Conservation (phyloP, 2,797 vertebrate genomes). For the Cacajao melanocephalus region DNA sequence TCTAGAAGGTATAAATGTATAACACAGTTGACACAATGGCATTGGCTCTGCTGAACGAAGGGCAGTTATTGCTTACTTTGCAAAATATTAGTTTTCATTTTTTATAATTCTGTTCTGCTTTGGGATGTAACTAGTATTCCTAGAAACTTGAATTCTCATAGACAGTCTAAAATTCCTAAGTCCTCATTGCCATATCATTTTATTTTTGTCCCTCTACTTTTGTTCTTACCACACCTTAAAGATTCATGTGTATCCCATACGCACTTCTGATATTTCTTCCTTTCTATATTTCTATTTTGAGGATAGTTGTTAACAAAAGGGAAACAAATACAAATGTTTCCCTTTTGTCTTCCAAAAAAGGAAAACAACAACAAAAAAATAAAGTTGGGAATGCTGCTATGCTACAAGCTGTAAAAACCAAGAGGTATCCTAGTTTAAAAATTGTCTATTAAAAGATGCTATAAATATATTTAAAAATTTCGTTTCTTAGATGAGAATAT, state of each 20-base stretch:
- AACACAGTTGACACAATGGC: neutral
- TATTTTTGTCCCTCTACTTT: neutral
- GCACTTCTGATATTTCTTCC: neutral
- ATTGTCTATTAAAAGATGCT: neutral
- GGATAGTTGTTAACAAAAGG: neutral
- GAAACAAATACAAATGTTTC: neutral
- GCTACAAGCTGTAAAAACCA: neutral
- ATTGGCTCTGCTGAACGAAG: neutral
- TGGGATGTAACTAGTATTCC: neutral
- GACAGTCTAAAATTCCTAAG: neutral
- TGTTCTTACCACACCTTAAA: neutral
- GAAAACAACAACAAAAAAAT: neutral
- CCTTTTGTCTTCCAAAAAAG: neutral
- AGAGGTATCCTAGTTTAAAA: neutral
- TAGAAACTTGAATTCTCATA: neutral
- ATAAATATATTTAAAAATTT: neutral
- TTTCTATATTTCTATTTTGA: neutral
- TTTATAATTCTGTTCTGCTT: neutral
- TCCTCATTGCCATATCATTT: neutral
- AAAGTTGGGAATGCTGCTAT: neutral
- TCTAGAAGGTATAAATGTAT: neutral
- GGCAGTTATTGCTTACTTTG: neutral
- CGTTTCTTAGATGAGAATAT: neutral
- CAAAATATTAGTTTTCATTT: neutral
- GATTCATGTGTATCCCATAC: neutral